Evolutionary conservation across 2,888 invertebrate species (phyloP).

Genomic region (Fragum sueziense): DNA sequence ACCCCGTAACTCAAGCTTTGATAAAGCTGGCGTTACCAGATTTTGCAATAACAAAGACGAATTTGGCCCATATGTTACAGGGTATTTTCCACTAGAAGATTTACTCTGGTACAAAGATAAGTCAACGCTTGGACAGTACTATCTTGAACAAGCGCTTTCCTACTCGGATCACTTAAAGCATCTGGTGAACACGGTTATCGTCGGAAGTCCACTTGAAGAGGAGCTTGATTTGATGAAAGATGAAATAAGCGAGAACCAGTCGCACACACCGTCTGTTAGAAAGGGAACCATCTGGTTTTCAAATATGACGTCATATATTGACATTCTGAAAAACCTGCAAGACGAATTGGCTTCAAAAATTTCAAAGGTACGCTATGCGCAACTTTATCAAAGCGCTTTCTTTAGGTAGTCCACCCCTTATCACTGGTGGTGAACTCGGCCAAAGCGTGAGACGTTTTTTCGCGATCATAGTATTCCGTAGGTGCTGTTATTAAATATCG

Average conservation of each 20-base stretch:
- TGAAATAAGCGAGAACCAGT: constrained; percentile 53
- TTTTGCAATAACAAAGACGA: too few relatives aligned
- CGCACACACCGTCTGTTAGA: constrained; percentile 45
- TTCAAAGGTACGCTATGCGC: constrained; percentile 50
- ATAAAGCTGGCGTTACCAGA: too few relatives aligned
- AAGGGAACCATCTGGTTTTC: constrained; percentile 69
- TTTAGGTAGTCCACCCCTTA: too few relatives aligned
- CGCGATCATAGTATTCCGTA: too few relatives aligned
- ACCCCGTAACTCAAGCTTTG: too few relatives aligned
- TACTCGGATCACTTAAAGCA: constrained; percentile 45
- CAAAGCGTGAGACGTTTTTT: too few relatives aligned
- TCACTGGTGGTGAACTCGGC: too few relatives aligned
- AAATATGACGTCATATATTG: constrained; percentile 71
- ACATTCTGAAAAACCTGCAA: constrained; percentile 65
- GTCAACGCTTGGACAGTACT: constrained; percentile 58
- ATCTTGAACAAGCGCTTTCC: constrained; percentile 54
- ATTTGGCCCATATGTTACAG: too few relatives aligned
- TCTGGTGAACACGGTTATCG: constrained; percentile 34
- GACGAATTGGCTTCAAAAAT: constrained; percentile 50
- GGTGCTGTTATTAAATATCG: too few relatives aligned
- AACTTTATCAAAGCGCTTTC: too few relatives aligned
- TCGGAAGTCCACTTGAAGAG: constrained; percentile 30
- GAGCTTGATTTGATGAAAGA: constrained; percentile 57
- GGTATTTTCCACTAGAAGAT: constrained; percentile 56
- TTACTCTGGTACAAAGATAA: constrained; percentile 66